These are phyloP conservation scores for Paragorgia papillata DNA, from an alignment of 92 coral and sea anemone species.

Conservation along the genomic window DNA sequence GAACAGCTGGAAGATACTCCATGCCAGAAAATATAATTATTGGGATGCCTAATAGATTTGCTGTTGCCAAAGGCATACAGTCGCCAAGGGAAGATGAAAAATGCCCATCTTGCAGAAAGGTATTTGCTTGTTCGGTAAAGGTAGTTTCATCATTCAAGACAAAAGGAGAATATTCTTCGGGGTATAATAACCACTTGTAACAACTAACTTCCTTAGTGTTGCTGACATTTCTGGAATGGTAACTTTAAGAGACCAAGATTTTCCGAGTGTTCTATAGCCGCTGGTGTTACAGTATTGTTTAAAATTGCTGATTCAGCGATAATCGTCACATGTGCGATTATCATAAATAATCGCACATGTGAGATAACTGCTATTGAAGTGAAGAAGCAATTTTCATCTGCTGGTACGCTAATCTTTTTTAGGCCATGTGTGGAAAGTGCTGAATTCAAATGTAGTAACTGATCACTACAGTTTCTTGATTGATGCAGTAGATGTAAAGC, in stretches of 20 bases:
- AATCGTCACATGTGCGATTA: too few relatives aligned
- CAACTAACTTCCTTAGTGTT: background rate
- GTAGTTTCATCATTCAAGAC: background rate
- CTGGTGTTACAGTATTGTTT: background rate
- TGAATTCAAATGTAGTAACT: too few relatives aligned
- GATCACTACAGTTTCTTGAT: background rate
- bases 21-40: background rate
- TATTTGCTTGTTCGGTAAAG: background rate
- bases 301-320: background rate
- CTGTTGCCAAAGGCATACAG: constrained; percentile 5
- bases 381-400: constrained; percentile 2
- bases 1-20: background rate
- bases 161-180: constrained; percentile 1
- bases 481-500: background rate
- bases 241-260: background rate
- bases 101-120: constrained; percentile 2
- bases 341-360: too few relatives aligned
- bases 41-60: background rate
- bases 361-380: background rate
- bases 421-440: background rate
- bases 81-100: background rate
- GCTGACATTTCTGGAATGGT: background rate
- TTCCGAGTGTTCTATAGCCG: background rate
- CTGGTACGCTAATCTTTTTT: background rate
- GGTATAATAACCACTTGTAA: background rate